Conservation (phyloP, 2,113 vertebrate species). For the Pedetes capensis region DNA sequence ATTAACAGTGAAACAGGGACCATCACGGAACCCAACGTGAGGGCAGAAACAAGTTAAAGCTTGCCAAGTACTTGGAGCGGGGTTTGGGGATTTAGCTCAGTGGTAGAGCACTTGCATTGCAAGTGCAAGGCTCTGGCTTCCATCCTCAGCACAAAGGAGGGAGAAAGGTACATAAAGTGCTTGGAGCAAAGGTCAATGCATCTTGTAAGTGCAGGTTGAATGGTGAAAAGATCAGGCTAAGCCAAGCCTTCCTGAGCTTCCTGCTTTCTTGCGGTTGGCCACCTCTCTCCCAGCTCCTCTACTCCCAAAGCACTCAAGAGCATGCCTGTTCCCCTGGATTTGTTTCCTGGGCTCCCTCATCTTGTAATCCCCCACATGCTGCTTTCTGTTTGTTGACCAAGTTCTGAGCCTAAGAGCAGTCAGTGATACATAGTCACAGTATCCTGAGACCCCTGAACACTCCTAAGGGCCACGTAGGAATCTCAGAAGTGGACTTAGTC, state of each 20-base stretch:
- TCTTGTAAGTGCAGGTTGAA: too few species aligned
- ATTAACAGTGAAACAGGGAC: background rate
- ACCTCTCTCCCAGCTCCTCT: background rate
- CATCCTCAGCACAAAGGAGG: too few species aligned
- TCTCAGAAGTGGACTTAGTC: background rate
- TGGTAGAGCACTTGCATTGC: too few species aligned
- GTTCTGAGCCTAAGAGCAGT: background rate
- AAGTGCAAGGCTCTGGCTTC: too few species aligned
- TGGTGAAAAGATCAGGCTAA: too few species aligned
- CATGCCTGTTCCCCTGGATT: background rate
- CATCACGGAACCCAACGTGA: background rate
- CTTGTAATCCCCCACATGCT: background rate
- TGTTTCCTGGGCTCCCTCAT: background rate
- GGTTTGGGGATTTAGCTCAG: too few species aligned
- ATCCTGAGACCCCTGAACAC: background rate
- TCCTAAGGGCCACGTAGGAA: too few species aligned
- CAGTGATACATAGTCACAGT: fast-evolving
- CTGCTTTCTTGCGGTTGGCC: background rate
- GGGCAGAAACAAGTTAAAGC: background rate
- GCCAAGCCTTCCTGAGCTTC: background rate
- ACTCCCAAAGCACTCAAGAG: background rate
- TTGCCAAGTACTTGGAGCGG: background rate
- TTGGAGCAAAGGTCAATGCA: too few species aligned
- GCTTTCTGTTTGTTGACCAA: background rate
- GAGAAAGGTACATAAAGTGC: too few species aligned